Conservation (phyloP, 2,797 vertebrate species). For the Enteromius treurensis region DNA sequence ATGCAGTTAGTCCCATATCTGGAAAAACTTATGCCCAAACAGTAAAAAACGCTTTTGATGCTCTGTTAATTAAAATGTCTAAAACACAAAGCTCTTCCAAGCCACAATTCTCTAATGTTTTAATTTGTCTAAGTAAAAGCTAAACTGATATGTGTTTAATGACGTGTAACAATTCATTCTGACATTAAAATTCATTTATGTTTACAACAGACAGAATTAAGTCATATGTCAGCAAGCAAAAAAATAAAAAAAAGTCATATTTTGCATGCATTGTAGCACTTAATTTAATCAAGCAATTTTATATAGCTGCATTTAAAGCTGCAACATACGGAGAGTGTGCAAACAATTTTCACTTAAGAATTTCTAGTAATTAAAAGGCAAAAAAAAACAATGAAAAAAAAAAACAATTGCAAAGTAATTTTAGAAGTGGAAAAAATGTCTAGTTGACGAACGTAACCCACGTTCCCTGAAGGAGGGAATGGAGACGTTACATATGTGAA, state of each 20-base stretch:
- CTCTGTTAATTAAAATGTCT: not conserved
- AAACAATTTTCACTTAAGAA: not conserved
- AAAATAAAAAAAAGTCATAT: not conserved
- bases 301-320: not conserved
- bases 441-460: no score
- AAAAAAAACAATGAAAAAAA: not conserved
- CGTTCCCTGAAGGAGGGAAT: no score
- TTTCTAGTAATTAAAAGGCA: not conserved
- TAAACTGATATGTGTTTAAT: not conserved
- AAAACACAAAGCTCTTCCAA: slow-evolving; percentile 3
- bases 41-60: not conserved
- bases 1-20: not conserved
- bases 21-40: not conserved
- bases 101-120: not conserved
- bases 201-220: not conserved
- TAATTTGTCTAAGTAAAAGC: not conserved
- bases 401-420: not conserved
- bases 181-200: not conserved
- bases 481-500: no score
- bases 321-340: not conserved
- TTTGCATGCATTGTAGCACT: not conserved
- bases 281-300: not conserved
- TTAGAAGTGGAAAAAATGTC: no score
- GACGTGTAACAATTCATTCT: not conserved
- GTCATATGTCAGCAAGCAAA: not conserved